Evolutionary conservation across 2,797 vertebrate genomes (phyloP).

Genomic region (Sebastes diploproa): DNA sequence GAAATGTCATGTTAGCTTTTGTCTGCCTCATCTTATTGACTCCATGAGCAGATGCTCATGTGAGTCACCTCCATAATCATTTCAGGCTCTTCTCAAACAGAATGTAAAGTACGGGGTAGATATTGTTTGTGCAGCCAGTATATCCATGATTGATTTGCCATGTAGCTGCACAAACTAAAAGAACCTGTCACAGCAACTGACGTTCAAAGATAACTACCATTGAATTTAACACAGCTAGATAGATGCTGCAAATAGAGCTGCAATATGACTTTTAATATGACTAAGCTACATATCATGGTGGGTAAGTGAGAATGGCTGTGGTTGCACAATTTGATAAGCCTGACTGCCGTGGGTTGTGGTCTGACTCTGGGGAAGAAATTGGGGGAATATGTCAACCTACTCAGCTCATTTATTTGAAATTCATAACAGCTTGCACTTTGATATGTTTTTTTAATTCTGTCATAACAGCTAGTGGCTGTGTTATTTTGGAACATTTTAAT

Average conservation of each 20-base stretch:
- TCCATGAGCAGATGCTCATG: not conserved
- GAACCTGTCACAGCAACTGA: not conserved
- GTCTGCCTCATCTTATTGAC: slow-evolving; percentile 22
- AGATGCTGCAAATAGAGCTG: not conserved
- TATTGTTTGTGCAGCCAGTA: not conserved
- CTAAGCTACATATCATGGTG: not conserved
- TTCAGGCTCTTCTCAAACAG: slow-evolving; percentile 18
- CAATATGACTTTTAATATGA: not conserved
- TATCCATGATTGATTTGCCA: not conserved
- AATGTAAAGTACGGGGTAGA: not conserved
- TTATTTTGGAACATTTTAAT: not conserved
- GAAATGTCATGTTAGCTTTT: slow-evolving; percentile 11
- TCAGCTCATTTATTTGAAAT: not conserved
- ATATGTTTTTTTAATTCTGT: not conserved
- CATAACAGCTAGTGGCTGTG: not conserved
- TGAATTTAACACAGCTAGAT: not conserved
- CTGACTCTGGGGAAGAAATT: not conserved
- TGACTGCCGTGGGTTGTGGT: not conserved
- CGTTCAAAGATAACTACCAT: not conserved
- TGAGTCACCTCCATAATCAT: slow-evolving; percentile 23
- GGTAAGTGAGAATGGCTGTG: not conserved
- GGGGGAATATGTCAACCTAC: not conserved
- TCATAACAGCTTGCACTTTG: not conserved
- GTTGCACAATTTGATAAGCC: not conserved
- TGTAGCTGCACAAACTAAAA: not conserved